phyloP scores from a whole-genome alignment of 2,797 vertebrate genomes.

The Harpagifer antarcticus region DNA sequence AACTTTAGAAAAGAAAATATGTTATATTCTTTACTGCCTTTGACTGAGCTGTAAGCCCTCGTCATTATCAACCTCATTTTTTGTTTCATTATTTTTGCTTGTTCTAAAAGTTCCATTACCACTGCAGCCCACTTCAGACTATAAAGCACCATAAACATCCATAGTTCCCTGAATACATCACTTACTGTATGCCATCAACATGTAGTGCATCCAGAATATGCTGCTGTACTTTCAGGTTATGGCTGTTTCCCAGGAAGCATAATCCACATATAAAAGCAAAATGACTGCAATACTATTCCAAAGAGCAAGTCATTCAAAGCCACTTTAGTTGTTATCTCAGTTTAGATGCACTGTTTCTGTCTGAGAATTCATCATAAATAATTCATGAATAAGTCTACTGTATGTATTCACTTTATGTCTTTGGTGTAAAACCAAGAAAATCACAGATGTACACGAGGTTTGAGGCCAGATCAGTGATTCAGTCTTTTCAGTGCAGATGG shows the following conservation, averaged over 20 bases:
- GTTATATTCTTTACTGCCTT: background rate
- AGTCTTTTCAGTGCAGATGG: no score
- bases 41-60: background rate
- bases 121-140: slow-evolving; percentile 7
- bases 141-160: slow-evolving; percentile 35
- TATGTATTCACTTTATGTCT: slow-evolving; percentile 26
- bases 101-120: slow-evolving; percentile 13
- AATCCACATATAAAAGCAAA: slow-evolving; percentile 46
- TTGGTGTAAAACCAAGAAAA: slow-evolving; percentile 13
- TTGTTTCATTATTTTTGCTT: slow-evolving; percentile 19
- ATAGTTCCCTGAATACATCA: slow-evolving; percentile 40
- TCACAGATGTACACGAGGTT: slow-evolving; percentile 4
- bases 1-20: background rate
- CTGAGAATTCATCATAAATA: slow-evolving; percentile 41
- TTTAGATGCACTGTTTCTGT: slow-evolving; percentile 19
- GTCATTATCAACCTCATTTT: background rate
- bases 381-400: slow-evolving; percentile 16
- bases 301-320: slow-evolving; percentile 21
- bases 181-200: slow-evolving; percentile 35
- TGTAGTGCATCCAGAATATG: slow-evolving; percentile 19
- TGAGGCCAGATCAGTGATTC: slow-evolving; percentile 2
- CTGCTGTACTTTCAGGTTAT: slow-evolving; percentile 12
- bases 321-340: background rate
- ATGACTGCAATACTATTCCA: slow-evolving; percentile 45
- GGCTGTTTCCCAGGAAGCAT: slow-evolving; percentile 23